Evolutionary conservation across 2,113 vertebrate genomes (phyloP).

Genomic region (Arvicanthis niloticus): DNA sequence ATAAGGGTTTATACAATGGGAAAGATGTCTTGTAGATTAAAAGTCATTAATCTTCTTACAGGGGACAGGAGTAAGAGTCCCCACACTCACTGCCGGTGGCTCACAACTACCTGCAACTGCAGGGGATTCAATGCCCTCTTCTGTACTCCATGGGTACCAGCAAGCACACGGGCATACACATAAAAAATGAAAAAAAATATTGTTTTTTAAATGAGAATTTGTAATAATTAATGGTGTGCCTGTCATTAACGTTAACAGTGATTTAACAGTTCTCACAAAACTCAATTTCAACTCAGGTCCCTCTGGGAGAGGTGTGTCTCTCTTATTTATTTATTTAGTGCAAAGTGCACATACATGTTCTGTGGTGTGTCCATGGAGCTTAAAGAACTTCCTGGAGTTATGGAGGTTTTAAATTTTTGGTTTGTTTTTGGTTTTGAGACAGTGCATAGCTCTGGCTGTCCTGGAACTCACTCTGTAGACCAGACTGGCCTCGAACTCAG

Average conservation of each 20-base stretch:
- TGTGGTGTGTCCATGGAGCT: neutral
- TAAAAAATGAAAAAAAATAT: neutral
- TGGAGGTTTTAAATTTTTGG: neutral
- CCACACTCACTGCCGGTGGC: neutral
- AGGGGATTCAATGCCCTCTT: neutral
- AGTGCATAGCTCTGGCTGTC: neutral
- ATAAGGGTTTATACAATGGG: neutral
- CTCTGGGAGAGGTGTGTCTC: neutral
- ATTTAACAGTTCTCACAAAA: neutral
- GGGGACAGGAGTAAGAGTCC: neutral
- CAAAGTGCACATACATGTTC: neutral
- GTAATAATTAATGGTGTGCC: neutral
- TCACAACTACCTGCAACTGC: no score
- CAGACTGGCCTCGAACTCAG: neutral
- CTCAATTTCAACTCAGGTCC: neutral
- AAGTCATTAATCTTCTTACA: neutral
- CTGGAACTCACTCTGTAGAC: neutral
- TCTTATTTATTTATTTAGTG: neutral
- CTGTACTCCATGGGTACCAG: neutral
- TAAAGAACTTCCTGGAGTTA: neutral
- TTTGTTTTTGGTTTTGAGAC: neutral
- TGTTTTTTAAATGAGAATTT: neutral
- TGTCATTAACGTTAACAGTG: neutral
- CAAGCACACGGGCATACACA: neutral
- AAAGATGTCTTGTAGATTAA: neutral